phyloP scores from a whole-genome alignment of 2,797 vertebrate genomes.

The Lepus oiostolus region DNA sequence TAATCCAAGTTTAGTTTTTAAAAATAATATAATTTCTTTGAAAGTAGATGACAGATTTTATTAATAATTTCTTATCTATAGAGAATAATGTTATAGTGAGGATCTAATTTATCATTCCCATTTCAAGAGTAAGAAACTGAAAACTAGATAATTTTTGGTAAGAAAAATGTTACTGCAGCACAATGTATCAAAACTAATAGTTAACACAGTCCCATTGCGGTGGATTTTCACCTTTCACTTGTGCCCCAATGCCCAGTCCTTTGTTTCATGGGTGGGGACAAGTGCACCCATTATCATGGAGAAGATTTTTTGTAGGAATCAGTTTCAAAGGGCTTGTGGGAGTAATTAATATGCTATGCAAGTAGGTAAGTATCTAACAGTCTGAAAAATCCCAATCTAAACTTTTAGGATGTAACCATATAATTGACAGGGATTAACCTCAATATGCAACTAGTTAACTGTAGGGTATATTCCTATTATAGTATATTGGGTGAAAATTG shows the following conservation, averaged over 20 bases:
- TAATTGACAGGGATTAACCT: slow-evolving; percentile 65
- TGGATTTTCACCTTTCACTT: neutral
- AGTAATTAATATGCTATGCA: neutral
- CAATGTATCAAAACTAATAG: neutral
- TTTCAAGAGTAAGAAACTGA: neutral
- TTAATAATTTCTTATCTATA: neutral
- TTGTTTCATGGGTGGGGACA: neutral
- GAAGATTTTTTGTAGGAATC: neutral
- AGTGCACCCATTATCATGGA: neutral
- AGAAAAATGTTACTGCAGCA: neutral
- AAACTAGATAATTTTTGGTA: neutral
- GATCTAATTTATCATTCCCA: neutral
- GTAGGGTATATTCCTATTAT: slow-evolving; percentile 16
- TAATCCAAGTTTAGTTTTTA: too few relatives aligned
- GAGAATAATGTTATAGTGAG: neutral
- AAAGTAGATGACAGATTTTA: neutral
- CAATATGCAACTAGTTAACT: slow-evolving; percentile 63
- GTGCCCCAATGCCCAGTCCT: too few relatives aligned
- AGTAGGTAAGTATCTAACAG: slow-evolving; percentile 45
- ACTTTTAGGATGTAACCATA: slow-evolving; percentile 56
- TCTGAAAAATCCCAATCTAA: neutral
- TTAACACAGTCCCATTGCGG: neutral
- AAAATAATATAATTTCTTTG: neutral
- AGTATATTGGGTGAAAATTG: slow-evolving; percentile 50
- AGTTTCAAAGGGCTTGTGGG: neutral